Evolutionary conservation across 2,888 invertebrate genomes (phyloP), one percentile per base, ranked within the genome.

Genomic region (Meghimatium bilineatum): DNA sequence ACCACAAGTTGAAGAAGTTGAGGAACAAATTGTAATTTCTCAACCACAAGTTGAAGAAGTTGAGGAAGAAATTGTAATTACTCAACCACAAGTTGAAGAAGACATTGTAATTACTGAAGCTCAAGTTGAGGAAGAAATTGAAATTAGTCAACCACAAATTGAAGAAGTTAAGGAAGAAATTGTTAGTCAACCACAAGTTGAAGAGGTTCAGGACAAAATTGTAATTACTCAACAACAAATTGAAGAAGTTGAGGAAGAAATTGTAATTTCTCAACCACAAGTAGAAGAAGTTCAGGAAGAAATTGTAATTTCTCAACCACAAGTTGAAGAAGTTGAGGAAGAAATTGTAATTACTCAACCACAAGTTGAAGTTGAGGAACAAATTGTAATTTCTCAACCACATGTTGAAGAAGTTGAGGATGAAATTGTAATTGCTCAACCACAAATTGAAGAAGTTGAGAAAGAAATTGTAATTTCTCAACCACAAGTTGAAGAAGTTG

Each of bases 231-330:
- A 82, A 44, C 71, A 77, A 14, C 76, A 80, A 84, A 79, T 85
- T 36, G 75, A 77, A 72, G 67, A 82, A 63, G 86, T 85, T 44
- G 83, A 84, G 23, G 84, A 82, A 38, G 72, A 86, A 52, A 93
- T 80, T 52, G 75, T 44, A 52, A 34, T 84, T 63, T 56, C 29
- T 20, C 49, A 83, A 38, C 26, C 69, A 56, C 75, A 82, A 74
- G 77, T 74, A 80, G 95, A 89, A 79, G 86, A 87, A 32, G 69
- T 96, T 79, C 95, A 96, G 92, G 94, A 95, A 77, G 85, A 75
- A 60, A 38, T 85, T 38, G 77, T 49, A n/a, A 76, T 80, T 63
- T 34, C 56, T 85, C 20, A 89, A 3, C 92, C 91, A 90, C 89
- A 92, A 85, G 90, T 90, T 20, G 87, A 91, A 36, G 91, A 94